These are phyloP conservation scores for Chascanopsetta lugubris DNA, from an alignment of 2,113 vertebrate species.

Conservation along the genomic window DNA sequence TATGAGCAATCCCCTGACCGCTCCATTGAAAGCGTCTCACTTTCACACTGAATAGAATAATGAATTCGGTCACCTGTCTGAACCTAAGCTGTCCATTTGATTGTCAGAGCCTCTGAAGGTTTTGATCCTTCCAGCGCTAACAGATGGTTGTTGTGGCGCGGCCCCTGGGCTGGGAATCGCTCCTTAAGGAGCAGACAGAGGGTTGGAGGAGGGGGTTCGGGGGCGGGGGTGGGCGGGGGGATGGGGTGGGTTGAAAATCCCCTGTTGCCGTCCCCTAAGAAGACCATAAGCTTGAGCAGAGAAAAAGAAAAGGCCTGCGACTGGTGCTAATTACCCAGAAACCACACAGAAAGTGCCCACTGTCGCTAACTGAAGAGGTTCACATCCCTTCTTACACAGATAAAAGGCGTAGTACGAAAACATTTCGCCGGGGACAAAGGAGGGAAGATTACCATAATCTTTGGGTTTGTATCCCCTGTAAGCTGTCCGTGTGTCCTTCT, in stretches of 20 bases:
- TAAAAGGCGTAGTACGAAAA: constrained; percentile 99
- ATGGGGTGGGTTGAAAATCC: constrained; percentile 90
- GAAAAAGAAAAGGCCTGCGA: constrained; percentile 97
- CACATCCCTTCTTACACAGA: constrained; percentile 98
- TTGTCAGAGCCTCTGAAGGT: constrained; percentile 86
- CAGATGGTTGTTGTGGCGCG: constrained; percentile 94
- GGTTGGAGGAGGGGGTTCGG: constrained; percentile 86
- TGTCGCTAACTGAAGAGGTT: constrained; percentile 99
- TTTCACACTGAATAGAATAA: constrained; percentile 66
- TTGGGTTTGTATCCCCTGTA: constrained; percentile 96
- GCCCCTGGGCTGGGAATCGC: constrained; percentile 84
- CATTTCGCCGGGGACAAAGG: constrained; percentile 98
- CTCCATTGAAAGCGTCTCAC: constrained; percentile 61
- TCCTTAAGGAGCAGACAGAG: constrained; percentile 89
- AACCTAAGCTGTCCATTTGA: constrained; percentile 85
- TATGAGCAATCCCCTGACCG: constrained; percentile 69
- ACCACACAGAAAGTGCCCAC: constrained; percentile 99
- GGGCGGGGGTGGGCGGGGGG: no score
- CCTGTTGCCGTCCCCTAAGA: constrained; percentile 96
- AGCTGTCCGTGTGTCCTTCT: constrained; percentile 92
- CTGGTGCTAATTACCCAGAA: constrained; percentile 99
- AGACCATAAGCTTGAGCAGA: constrained; percentile 99
- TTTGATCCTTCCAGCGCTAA: constrained; percentile 92
- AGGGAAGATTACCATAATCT: constrained; percentile 99
- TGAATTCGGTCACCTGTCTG: constrained; percentile 84